These are phyloP conservation scores for Melieria crassipennis DNA, from an alignment of 2,888 invertebrate species.

Conservation along the genomic window DNA sequence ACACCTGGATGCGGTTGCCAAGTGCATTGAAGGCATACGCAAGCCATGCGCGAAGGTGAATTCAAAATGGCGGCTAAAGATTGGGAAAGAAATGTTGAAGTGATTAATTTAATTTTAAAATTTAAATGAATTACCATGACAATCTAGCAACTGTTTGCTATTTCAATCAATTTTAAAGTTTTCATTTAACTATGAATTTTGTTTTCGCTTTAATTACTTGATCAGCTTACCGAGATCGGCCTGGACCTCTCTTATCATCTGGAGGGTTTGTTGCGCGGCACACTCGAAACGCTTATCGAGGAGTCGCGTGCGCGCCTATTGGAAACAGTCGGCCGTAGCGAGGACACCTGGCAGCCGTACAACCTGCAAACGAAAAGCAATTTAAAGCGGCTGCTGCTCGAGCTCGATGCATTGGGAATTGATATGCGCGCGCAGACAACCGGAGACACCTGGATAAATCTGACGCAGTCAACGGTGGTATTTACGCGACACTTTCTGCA, in stretches of 20 bases:
- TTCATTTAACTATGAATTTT: not conserved
- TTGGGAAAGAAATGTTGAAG: too few species aligned
- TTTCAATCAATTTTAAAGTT: not conserved
- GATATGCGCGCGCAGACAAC: constrained; percentile 62
- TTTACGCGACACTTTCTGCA: constrained; percentile 63
- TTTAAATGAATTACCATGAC: not conserved
- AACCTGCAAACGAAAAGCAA: constrained; percentile 65
- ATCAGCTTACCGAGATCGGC: constrained; percentile 73
- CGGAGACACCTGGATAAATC: constrained; percentile 65
- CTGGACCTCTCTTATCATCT: constrained; percentile 92
- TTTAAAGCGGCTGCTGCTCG: constrained; percentile 59
- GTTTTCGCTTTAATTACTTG: constrained; percentile 4
- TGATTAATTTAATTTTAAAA: too few species aligned
- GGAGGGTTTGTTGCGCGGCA: constrained; percentile 83
- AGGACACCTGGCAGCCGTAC: constrained; percentile 65
- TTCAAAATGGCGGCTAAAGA: not conserved
- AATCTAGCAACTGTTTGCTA: not conserved
- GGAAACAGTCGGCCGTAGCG: constrained; percentile 63
- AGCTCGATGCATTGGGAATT: constrained; percentile 61
- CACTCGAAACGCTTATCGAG: constrained; percentile 66
- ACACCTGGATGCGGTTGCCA: constrained; percentile 82
- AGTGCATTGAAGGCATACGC: constrained; percentile 84
- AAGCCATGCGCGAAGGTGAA: constrained; percentile 63
- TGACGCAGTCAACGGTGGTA: constrained; percentile 63
- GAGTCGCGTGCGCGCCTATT: constrained; percentile 62